Evolutionary conservation across 1,140 invertebrate genomes (phyloP), one percentile per base, ranked within the genome.

Genomic region (Drosophila carrolli): DNA sequence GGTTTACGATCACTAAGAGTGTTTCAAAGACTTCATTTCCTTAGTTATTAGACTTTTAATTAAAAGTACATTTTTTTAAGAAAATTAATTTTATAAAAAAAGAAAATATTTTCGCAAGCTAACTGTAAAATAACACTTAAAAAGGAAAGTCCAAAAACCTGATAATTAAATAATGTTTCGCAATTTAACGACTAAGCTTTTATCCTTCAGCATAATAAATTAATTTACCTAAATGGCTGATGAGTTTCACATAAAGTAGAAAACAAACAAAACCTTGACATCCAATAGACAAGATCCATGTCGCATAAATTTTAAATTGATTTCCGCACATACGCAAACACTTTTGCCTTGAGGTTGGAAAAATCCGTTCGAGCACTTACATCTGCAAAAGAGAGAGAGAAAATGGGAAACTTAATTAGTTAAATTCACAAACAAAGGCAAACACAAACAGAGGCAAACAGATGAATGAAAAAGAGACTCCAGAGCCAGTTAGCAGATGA

Each of bases 331-430:
- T n/a, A 50, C 27, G 27, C 38, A 43, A 43, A 46, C 41, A 35
- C 14, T 58, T 59, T 27, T 27, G 44, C 19, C 50, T 54, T 60
- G 14, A 40, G 62, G 41, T 23, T 35, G 63, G 10, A 40, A 70
- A 70, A 57, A 48, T 70, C 37, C 29, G 48, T 61, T 43, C 46
- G 44, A 73, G 60, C 78, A 85, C 83, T 88, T 88, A 88, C 83
- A 89, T 83, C 83, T 88, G 83, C 80, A 88, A 88, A 89, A 88
- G 57, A 86, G 46, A 72, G 65, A 75, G 65, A 75, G 43, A 68
- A 48, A 78, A 68, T 62, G 56, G 62, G 63, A 88, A 89, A 89
- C 84, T 79, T 88, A 88, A 86, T 86, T 86, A 88, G 83, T 88
- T 74, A 60, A 83, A 89, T 51, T 74, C 61, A 71, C 83, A 79